These are phyloP conservation scores for Dilophus febrilis DNA, from an alignment of 2,888 invertebrate genomes.

Conservation along the genomic window DNA sequence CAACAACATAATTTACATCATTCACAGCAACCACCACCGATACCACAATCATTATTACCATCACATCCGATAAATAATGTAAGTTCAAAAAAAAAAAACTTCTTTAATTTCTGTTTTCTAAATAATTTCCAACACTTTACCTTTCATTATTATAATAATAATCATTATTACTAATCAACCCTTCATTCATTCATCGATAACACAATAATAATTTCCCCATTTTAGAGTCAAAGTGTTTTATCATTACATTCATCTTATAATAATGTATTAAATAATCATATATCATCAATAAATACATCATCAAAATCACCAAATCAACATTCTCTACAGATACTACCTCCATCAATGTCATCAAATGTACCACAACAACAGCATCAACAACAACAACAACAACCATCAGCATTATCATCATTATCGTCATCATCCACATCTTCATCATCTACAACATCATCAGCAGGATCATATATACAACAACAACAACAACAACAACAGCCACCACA, in stretches of 20 bases:
- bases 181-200: no score
- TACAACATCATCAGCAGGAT: constrained; percentile 21
- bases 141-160: no score
- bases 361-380: constrained; percentile 14
- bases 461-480: constrained; percentile 18
- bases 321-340: constrained; percentile 1
- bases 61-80: constrained; percentile 2
- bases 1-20: constrained; percentile 28
- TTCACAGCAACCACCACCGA: constrained; percentile 27
- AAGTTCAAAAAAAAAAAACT: not conserved
- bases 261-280: constrained; percentile 30
- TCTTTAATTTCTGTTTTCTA: no score
- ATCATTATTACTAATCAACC: no score
- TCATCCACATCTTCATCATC: constrained; percentile 13
- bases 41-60: constrained; percentile 4
- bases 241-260: constrained; percentile 27
- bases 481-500: constrained; percentile 3
- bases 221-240: constrained; percentile 23
- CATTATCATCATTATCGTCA: not conserved
- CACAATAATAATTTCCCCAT: no score
- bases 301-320: constrained; percentile 31
- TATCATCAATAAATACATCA: constrained; percentile 23
- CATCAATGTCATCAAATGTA: not conserved
- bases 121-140: no score
- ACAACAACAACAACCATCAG: constrained; percentile 3